Conservation (phyloP, 2,888 invertebrate genomes). For the Drosophila siamana region DNA sequence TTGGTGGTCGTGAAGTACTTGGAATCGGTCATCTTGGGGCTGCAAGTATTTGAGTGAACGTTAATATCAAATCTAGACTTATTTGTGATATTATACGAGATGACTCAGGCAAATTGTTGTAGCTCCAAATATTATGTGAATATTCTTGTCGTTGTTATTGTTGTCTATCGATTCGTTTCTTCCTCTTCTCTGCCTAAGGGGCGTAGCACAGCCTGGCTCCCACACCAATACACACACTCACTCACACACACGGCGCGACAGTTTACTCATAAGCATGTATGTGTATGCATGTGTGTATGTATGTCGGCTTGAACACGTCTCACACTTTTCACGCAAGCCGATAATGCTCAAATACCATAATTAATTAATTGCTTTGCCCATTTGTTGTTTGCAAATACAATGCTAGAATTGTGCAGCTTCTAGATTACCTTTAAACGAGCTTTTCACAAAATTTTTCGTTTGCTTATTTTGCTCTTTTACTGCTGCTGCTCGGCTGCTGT, state of each 20-base stretch:
- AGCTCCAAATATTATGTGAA: background rate
- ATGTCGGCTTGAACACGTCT: constrained; percentile 61
- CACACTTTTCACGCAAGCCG: constrained; percentile 31
- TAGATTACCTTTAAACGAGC: constrained; percentile 51
- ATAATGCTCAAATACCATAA: constrained; percentile 2
- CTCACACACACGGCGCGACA: constrained; percentile 4
- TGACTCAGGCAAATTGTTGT: background rate
- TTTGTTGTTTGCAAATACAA: background rate
- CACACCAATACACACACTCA: constrained; percentile 14
- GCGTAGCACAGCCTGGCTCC: constrained; percentile 46
- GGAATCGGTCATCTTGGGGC: constrained; percentile 96
- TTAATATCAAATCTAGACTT: background rate
- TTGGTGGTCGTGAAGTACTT: constrained; percentile 99
- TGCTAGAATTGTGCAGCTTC: background rate
- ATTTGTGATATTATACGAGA: background rate
- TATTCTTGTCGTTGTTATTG: background rate
- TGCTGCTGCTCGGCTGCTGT: constrained; percentile 32
- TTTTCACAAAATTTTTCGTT: constrained; percentile 47
- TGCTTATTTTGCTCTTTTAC: constrained; percentile 44
- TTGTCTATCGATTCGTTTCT: constrained; percentile 26
- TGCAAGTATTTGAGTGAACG: constrained; percentile 35
- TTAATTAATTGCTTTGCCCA: background rate
- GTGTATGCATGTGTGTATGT: constrained; percentile 7
- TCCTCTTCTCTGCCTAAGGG: constrained; percentile 36
- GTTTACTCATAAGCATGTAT: constrained; percentile 30